Percentiles rank a stretch among this genome's conserved stretches.
Conservation (phyloP, 2,113 vertebrate genomes). For the Thunnus maccoyii region DNA sequence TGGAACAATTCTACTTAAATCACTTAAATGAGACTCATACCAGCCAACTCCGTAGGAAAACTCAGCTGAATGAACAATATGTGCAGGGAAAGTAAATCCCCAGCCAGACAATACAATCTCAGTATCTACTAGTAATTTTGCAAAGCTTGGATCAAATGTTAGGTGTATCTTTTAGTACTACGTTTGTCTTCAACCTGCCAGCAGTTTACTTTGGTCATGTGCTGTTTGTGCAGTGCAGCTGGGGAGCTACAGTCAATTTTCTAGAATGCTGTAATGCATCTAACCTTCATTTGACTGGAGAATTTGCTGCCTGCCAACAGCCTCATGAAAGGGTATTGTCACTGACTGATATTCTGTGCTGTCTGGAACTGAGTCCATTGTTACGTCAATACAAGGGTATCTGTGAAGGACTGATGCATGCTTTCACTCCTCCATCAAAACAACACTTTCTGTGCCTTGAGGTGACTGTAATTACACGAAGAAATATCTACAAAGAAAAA, state of each 20-base stretch:
- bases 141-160: too few species aligned
- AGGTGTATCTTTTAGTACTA: too few species aligned
- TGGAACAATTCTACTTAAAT: too few species aligned
- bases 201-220: constrained; percentile 3
- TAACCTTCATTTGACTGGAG: constrained; percentile 54
- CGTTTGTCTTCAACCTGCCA: too few species aligned
- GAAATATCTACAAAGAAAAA: constrained; percentile 21
- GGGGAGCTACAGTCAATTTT: constrained; percentile 1
- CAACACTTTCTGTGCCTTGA: constrained; percentile 18
- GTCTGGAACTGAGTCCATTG: constrained; percentile 46
- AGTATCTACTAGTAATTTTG: too few species aligned
- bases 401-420: constrained; percentile 40
- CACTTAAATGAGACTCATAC: too few species aligned
- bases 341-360: constrained; percentile 43
- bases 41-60: too few species aligned
- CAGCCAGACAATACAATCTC: too few species aligned
- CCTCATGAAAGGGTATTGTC: constrained; percentile 53
- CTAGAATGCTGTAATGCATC: constrained; percentile 22
- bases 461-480: constrained; percentile 20
- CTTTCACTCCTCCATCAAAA: constrained; percentile 37
- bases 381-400: constrained; percentile 39
- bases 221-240: constrained; percentile 26
- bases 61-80: too few species aligned
- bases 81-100: too few species aligned
- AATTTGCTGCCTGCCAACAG: constrained; percentile 50